Base-by-base conservation (phyloP, 2,113 vertebrate species). In the Tapirus terrestris region DNA sequence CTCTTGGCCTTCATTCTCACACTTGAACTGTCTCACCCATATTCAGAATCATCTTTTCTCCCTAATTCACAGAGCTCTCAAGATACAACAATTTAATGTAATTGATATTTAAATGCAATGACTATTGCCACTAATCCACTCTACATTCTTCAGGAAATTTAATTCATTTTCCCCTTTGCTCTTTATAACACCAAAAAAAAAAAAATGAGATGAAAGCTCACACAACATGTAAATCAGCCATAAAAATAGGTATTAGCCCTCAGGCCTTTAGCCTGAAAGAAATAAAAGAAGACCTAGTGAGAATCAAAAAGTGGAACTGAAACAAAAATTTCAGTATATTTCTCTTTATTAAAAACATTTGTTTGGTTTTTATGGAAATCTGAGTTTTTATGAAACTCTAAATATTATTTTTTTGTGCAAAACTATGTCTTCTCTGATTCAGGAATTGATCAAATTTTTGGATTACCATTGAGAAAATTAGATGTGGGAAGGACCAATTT, bases 301-400 rank as follows among this genome's bases (percentile, higher is more conserved):
- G n/a, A 92, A 94, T 79, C 84, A 96, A 90, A 91, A 91, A 68
- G 67, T 84, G 25, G 65, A 95, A 96, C 2, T 92, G 48, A 95
- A 96, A 94, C 18, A 88, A 94, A 96, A 81, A 31, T 67, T 89
- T 82, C 94, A 96, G 12, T 81, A 27, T 60, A 91, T 84, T 91
- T 96, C 20, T 96, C n/a, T 83, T 96, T n/a, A 87, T 91, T 95
- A 84, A 79, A 93, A 82, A 39, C 3, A 65, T 92, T 86, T 91
- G 10, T 87, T 97, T 91, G 29, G 36, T 80, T 86, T 96, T 93
- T 77, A 85, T 89, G 23, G 43, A 97, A 85, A 93, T 89, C 3
- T 86, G 21, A 67, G 7, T 92, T 76, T 91, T 65, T 56, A 75
- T 70, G 11, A 83, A 90, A 90, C 39, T 63, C 67, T 76, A 39